Evolutionary conservation across 2,113 vertebrate genomes (phyloP), one percentile per base, ranked within the genome.

Genomic region (Lates calcarifer): DNA sequence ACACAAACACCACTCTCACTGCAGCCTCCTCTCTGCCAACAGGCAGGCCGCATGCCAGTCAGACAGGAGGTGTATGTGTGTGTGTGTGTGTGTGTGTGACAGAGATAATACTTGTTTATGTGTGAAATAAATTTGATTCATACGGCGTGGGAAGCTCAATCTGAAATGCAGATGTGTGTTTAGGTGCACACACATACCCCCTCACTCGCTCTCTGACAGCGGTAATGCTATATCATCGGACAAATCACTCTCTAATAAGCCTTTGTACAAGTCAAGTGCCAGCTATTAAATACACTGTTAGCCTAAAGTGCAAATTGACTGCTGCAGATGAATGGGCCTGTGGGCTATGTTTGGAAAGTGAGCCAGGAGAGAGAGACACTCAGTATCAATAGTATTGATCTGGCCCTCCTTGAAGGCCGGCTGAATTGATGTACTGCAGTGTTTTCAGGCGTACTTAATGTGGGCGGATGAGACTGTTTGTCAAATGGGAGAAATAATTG

Each of bases 191-290:
- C 79, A 75, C 35, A n/a, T 9, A 22, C 15, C 49, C 28, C 65
- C 64, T 47, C 60, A 12, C 72, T 39, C 13, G 29, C 29, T 39
- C 69, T 65, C 55, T 60, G 79, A 67, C 71, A 41, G 70, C 60
- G 74, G 95, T 96, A 95, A 94, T 85, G 87, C 93, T 95, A 95
- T 96, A 96, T 96, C 95, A 94, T 88, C 80, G 87, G 93, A 96
- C 96, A 97, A 96, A 96, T 97, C 94, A 83, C 94, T 93, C 91
- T 95, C 94, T 96, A 95, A 96, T 96, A 84, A 94, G 91, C 90
- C 92, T 81, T 91, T 77, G 94, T 91, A 88, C 88, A 91, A 95
- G 93, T 94, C 91, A 93, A 95, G 95, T 95, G 94, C 87, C 91
- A 90, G 95, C 91, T 94, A 95, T 96, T 93, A 95, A 94, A 96